A percentile compares a stretch with the other conserved stretches of the same genome.
phyloP scores from a whole-genome alignment of 1,140 invertebrate genomes.

The Bursaphelenchus mucronatus region DNA sequence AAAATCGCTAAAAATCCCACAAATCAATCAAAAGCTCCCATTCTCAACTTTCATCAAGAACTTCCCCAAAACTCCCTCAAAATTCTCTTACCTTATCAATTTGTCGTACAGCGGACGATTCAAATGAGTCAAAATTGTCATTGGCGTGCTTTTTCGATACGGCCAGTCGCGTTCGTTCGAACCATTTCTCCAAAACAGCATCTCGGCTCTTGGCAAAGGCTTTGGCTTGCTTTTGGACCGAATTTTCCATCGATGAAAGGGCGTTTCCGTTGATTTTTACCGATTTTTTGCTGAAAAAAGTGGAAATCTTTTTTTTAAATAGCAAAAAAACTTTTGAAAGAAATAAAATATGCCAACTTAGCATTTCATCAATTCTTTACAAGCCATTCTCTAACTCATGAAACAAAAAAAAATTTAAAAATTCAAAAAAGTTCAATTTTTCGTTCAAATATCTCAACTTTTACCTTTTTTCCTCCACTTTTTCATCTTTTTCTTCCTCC shows the following conservation, averaged over 20 bases:
- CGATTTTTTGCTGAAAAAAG: conserved; percentile 1
- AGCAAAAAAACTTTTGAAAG: no score
- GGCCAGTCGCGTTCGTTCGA: conserved; percentile 32
- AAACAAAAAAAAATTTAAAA: no score
- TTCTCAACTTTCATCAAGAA: no score
- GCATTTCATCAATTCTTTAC: no score
- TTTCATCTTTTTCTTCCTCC: conserved; percentile 7
- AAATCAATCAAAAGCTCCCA: no score
- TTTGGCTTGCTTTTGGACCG: background rate
- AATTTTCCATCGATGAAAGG: background rate
- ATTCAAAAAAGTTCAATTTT: no score
- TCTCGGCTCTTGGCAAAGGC: conserved; percentile 9
- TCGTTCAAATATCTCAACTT: no score
- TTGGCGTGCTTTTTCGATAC: conserved; percentile 33
- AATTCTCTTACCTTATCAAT: conserved; percentile 29
- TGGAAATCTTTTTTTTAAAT: no score
- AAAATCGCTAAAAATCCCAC: no score
- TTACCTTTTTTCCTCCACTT: background rate
- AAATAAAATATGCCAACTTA: no score
- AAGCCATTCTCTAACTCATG: no score
- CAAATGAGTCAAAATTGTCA: conserved; percentile 31
- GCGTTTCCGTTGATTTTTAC: background rate
- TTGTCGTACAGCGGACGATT: conserved; percentile 27
- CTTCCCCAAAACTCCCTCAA: no score
- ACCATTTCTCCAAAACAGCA: conserved; percentile 34